Base-by-base conservation (phyloP, 2,797 vertebrate species). In the Chrysocyon brachyurus region DNA sequence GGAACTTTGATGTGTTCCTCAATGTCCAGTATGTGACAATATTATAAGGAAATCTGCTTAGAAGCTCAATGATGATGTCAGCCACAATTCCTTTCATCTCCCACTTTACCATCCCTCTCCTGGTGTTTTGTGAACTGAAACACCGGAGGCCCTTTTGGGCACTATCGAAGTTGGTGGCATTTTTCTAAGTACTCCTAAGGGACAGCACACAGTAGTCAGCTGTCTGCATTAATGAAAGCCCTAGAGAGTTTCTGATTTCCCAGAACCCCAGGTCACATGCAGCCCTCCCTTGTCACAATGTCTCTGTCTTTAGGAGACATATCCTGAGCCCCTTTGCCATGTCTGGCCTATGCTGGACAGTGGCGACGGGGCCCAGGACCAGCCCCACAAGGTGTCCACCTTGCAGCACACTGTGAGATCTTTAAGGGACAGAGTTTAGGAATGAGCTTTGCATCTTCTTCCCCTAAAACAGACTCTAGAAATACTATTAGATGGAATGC, bases 381-480 rank as follows among this genome's bases (percentile, higher is more conserved):
- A 72, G n/a, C n/a, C 40, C n/a, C 36, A 46, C 22, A 16, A 15
- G 22, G 26, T 12, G 6, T 46, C n/a, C 0, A 0, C n/a, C 24
- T 79, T n/a, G 7, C 4, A 21, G 9, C 24, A 68, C 5, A 31
- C 24, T 22, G 21, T 66, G 22, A 87, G 40, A 72, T 19, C 24
- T 28, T 84, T 22, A 70, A 83, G 21, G 90, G 68, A 57, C 68
- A 82, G 22, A 72, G n/a, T 59, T 68, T 19, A 92, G 73, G 75
- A 68, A 64, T 40, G 79, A 40, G 33, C 40, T 40, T 26, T 28
- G 31, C 66, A 31, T 57, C 52, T 77, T 75, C 57, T 33, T 94
- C 22, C 40, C n/a, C 78, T 24, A 84, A 85, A 61, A 56, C 52
- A 59, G 77, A 82, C 12, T 77, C 59, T 33, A 70, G 36, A 83